Conservation (phyloP, 1,140 invertebrate species). For the Drusus annulatus region DNA sequence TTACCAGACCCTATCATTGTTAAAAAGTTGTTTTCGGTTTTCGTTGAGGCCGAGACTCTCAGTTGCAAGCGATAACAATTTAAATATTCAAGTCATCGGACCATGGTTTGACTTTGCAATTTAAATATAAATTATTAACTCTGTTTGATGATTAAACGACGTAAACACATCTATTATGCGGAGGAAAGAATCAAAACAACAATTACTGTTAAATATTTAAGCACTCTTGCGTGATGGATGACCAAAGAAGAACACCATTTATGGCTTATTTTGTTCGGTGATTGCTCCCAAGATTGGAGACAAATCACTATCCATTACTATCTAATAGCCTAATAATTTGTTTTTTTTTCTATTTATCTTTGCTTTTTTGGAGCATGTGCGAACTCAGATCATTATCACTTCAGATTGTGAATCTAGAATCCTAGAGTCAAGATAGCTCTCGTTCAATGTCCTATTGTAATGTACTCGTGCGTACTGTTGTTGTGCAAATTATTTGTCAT, state of each 20-base stretch:
- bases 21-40: too few relatives aligned
- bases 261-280: background rate
- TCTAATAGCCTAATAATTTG: background rate
- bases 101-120: background rate
- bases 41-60: too few relatives aligned
- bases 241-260: background rate
- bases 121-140: background rate
- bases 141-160: background rate
- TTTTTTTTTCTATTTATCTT: background rate
- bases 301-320: conserved; percentile 2
- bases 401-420: background rate
- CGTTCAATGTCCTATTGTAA: background rate
- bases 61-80: too few relatives aligned
- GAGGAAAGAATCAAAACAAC: conserved; percentile 12
- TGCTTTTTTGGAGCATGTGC: background rate
- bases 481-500: background rate
- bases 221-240: conserved; percentile 6
- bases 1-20: too few relatives aligned
- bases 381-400: background rate
- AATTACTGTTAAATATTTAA: conserved; percentile 26
- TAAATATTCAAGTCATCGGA: too few relatives aligned
- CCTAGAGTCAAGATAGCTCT: background rate
- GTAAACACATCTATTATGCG: conserved; percentile 24
- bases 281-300: background rate
- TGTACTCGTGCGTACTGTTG: background rate